Evolutionary conservation across 1,140 invertebrate genomes (phyloP), one percentile per base, ranked within the genome.

Genomic region (Drosophila pandora): DNA sequence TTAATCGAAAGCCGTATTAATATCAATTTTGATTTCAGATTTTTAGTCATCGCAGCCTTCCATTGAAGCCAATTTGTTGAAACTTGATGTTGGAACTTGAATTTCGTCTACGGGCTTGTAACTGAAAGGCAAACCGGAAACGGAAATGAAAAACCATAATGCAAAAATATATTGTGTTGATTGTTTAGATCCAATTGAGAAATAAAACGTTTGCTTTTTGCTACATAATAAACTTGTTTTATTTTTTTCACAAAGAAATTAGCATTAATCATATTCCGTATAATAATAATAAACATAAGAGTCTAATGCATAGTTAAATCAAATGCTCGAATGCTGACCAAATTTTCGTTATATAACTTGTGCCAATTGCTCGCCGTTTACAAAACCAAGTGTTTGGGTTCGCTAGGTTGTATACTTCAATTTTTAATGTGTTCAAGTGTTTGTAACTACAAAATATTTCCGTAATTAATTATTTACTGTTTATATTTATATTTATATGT

Each of bases 191-290:
- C 58, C 25, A 65, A 72, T 64, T 64, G 63, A 61, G 63, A 76
- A 67, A 49, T 58, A 64, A 80, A 76, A 81, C 77, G 53, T 67
- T 67, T 37, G 30, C 72, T 71, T 82, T 87, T 78, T 78, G 58
- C 83, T 85, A 87, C 82, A 85, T 87, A 87, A 87, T 85, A 85
- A 85, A 85, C 82, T 61, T 78, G 78, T 83, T 85, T 59, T 73
- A 85, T 60, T 76, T 74, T 81, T 83, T 79, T 87, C 82, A 85
- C 82, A 87, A 87, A 88, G 79, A 87, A 87, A 88, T 87, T 79
- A 87, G 83, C 79, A 55, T 87, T 87, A 88, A 87, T 76, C 70
- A 71, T 87, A 82, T 76, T 80, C 58, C 75, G 64, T 88, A 79
- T 78, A 65, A 68, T 69, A 56, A 62, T 67, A 88, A 88, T 87